phyloP scores from a whole-genome alignment of 2,797 vertebrate species.

The Galaxias olidus region DNA sequence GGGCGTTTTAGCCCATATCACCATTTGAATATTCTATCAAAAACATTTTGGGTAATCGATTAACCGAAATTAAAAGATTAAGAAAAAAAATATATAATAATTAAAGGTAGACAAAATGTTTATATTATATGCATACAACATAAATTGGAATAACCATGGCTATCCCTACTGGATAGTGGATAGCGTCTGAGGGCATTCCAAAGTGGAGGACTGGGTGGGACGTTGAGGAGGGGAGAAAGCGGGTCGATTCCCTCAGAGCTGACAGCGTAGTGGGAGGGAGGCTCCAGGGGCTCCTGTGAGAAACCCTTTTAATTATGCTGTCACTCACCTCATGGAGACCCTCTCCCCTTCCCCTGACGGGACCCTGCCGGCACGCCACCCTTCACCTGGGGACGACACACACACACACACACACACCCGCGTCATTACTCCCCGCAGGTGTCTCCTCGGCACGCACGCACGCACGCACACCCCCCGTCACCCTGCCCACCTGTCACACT shows the following conservation, averaged over 20 bases:
- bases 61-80: too few relatives aligned
- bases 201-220: background rate
- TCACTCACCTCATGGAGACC: constrained; percentile 51
- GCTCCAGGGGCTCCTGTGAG: constrained; percentile 26
- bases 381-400: constrained; percentile 10
- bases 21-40: too few relatives aligned
- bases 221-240: constrained; percentile 28
- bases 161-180: too few relatives aligned
- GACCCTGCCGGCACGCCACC: constrained; percentile 17
- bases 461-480: background rate
- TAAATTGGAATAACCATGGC: too few relatives aligned
- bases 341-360: constrained; percentile 30
- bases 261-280: constrained; percentile 45
- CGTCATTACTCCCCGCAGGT: constrained; percentile 24
- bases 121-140: too few relatives aligned
- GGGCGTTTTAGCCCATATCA: too few relatives aligned
- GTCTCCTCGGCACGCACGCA: constrained; percentile 2
- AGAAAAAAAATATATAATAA: too few relatives aligned
- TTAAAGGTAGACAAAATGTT: too few relatives aligned
- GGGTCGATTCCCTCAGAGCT: constrained; percentile 27
- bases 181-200: too few relatives aligned
- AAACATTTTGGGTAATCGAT: too few relatives aligned
- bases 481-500: constrained; percentile 18
- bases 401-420: constrained; percentile 6
- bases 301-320: constrained; percentile 55